Evolutionary conservation across 2,888 invertebrate species (phyloP), one percentile per base, ranked within the genome.

Genomic region (Agonopterix subpropinquella): DNA sequence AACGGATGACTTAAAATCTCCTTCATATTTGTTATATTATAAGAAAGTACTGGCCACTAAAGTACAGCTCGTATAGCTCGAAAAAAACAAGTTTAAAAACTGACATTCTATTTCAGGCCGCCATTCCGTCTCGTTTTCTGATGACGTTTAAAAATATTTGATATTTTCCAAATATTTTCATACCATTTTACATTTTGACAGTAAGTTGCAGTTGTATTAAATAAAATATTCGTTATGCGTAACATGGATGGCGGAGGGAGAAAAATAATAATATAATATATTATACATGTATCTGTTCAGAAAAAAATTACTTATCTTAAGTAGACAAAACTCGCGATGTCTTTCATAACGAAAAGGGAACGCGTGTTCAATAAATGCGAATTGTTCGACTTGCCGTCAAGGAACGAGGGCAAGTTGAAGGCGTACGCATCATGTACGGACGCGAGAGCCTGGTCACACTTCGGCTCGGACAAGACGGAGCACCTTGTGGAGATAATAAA

Each of bases 391-490:
- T 67, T 89, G 58, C 88, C 89, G 11, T 64, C 81, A 41, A 77
- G 86, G 51, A 88, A 88, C 55, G 91, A 91, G 59, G 89, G 89
- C 36, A 89, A 91, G 58, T 59, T 91, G 45, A 91, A 91, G 68
- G 82, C 81, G 0, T 90, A 90, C 58, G 68, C 80, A 47, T 91
- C 91, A 28, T 89, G 90, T 47, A 89, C 89, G 3, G 91, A 91
- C 65, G 77, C 89, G 5, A 72, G 91, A 50, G 90, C 91, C 1
- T 91, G 91, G 91, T 89, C 89, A 8, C 88, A 88, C 61, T 87
- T 88, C 60, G 74, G 79, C 48, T 83, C 90, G 41, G 90, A 90
- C 50, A 84, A 90, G 58, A 81, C 84, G 43, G 90, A 90, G 65
- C 90, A 91, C 59, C 80, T 91, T 54, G 76, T 91, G 18, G 91